These are phyloP conservation scores for Willowsia nigromaculata DNA, from an alignment of 2,888 invertebrate genomes.

Conservation along the genomic window DNA sequence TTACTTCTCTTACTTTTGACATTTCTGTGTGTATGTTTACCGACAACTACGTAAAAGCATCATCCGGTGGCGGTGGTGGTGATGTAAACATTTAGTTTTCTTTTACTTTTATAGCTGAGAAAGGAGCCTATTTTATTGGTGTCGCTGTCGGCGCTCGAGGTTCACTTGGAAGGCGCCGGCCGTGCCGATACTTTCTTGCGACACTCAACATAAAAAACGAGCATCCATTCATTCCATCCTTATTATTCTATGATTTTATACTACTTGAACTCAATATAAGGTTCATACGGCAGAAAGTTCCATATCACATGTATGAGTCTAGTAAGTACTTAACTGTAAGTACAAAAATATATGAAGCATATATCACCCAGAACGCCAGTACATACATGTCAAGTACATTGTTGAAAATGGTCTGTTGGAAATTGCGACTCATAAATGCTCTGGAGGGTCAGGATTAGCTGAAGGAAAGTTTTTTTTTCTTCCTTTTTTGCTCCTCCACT, in stretches of 20 bases:
- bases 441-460: conserved; percentile 70
- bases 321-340: not conserved
- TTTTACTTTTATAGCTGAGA: conserved; percentile 66
- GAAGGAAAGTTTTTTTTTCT: conserved; percentile 37
- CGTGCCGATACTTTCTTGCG: conserved; percentile 78
- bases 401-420: conserved; percentile 70
- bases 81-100: conserved; percentile 69
- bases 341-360: conserved; percentile 25
- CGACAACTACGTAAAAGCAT: conserved; percentile 43
- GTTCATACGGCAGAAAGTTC: not conserved
- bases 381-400: conserved; percentile 67
- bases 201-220: conserved; percentile 76
- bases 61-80: conserved; percentile 40
- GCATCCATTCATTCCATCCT: conserved; percentile 59
- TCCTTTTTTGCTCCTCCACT: conserved; percentile 33
- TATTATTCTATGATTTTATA: conserved; percentile 4
- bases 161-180: conserved; percentile 79
- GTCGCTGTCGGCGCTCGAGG: conserved; percentile 79
- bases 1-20: not conserved
- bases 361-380: not conserved
- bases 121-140: conserved; percentile 78
- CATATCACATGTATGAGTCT: not conserved
- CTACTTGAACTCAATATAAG: not conserved
- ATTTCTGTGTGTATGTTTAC: conserved; percentile 22
- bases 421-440: conserved; percentile 70